phyloP scores from a whole-genome alignment of 2,888 invertebrate species.

The Stegophylla sp. region DNA sequence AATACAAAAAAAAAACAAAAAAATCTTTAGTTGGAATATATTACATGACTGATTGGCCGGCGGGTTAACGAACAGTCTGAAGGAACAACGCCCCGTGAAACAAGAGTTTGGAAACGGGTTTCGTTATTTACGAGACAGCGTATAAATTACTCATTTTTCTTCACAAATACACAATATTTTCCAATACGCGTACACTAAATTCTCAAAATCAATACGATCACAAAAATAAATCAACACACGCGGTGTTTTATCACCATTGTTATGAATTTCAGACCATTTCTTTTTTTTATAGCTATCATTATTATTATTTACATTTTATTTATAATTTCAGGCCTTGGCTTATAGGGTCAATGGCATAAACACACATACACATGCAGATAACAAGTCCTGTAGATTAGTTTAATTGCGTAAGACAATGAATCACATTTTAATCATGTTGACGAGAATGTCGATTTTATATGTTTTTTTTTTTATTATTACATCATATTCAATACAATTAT shows the following conservation, averaged over 20 bases:
- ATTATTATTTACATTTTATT: not conserved
- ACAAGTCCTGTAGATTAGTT: not conserved
- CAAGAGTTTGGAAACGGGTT: constrained; percentile 6
- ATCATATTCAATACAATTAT: too few relatives aligned
- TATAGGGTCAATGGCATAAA: constrained; percentile 5
- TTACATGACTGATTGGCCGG: too few relatives aligned
- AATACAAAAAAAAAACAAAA: too few relatives aligned
- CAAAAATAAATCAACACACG: not conserved
- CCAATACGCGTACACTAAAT: not conserved
- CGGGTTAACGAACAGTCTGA: not conserved
- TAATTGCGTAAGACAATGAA: too few relatives aligned
- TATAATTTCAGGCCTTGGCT: not conserved
- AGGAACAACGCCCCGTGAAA: too few relatives aligned
- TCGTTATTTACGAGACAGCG: not conserved
- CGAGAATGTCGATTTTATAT: too few relatives aligned
- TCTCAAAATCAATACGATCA: not conserved
- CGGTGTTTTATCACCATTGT: too few relatives aligned
- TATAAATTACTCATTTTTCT: not conserved
- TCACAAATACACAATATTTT: not conserved
- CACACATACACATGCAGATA: not conserved
- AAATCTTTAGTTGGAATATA: too few relatives aligned
- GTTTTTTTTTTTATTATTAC: too few relatives aligned
- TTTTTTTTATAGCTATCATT: not conserved
- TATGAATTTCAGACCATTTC: too few relatives aligned
- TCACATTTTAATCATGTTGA: too few relatives aligned